Evolutionary conservation across 2,797 vertebrate genomes (phyloP).

Genomic region (Harpagifer antarcticus): DNA sequence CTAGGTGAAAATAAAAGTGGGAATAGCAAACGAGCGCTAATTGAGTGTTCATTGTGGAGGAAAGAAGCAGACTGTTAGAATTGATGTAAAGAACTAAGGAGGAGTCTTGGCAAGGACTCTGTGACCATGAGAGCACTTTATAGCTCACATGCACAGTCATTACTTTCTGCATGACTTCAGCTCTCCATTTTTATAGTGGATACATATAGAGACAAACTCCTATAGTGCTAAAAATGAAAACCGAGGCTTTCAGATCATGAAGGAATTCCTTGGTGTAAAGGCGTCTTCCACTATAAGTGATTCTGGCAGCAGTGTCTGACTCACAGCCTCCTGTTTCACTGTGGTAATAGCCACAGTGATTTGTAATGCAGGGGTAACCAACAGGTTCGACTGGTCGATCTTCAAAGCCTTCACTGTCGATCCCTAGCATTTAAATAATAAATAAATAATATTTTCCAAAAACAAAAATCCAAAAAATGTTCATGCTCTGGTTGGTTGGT

Average conservation of each 20-base stretch:
- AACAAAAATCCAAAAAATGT: too few species aligned
- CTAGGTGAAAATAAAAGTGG: background rate
- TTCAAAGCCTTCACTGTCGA: too few species aligned
- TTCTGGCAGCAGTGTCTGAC: conserved; percentile 43
- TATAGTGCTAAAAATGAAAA: conserved; percentile 40
- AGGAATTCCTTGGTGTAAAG: conserved; percentile 30
- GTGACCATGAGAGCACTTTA: conserved; percentile 28
- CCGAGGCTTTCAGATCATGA: conserved; percentile 38
- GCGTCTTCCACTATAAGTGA: conserved; percentile 42
- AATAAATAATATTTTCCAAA: too few species aligned
- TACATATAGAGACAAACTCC: conserved; percentile 13
- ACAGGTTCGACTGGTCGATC: too few species aligned
- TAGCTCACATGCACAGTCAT: conserved; percentile 9
- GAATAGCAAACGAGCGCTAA: background rate
- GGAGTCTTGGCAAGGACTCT: background rate
- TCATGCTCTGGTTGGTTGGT: too few species aligned
- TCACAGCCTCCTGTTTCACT: conserved; percentile 47
- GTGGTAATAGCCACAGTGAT: conserved; percentile 54
- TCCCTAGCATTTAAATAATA: too few species aligned
- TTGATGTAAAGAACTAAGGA: conserved; percentile 5
- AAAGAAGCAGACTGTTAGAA: background rate
- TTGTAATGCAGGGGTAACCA: too few species aligned
- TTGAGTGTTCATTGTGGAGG: background rate
- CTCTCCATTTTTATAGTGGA: conserved; percentile 29
- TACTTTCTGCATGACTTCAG: conserved; percentile 45